Evolutionary conservation across 2,888 invertebrate genomes (phyloP), one percentile per base, ranked within the genome.

Genomic region (Linyphia triangularis): DNA sequence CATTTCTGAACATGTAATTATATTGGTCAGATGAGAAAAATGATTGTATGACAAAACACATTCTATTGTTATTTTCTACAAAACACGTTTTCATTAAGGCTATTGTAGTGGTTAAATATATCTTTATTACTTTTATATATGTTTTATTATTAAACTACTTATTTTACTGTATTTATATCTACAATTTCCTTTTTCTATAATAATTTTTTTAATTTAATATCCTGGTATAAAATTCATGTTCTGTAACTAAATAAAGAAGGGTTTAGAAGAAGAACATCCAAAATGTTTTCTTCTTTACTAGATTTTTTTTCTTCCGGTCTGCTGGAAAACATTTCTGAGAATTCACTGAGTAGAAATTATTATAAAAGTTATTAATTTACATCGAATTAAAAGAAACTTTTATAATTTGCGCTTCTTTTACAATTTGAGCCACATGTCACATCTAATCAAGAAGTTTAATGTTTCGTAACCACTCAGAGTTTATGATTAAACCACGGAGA

Each of bases 401-500:
- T 63, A 22, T 26, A 13, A 16, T 70, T 43, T 26, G 40, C 24
- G 13, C 24, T 43, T 16, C 13, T 16, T 43, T 9, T 43, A 3
- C 16, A 16, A 43, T 16, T 43, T 43, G 43, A 43, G 26, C 37
- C 51, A 30, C 28, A 13, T 28, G 67, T 43, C 37, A 22, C 28
- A 67, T 9, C 28, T 22, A 28, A 40, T 30, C 30, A 81, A 81
- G 33, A n/a, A 24, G 33, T 70, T 81, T 69, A 81, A 81, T 81
- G 81, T 81, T 81, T 81, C 69, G 57, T 69, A 81, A 81, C 81
- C 69, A 81, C 69, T 81, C 69, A 30, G 51, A 37, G 69, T 81
- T 57, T 59, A 81, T 70, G 69, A 70, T 81, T 81, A 51, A 69
- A 81, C 81, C 81, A 69, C 33, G 57, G 30, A 59, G 65, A 65